Evolutionary conservation across 2,797 vertebrate species (phyloP).

Genomic region (Syngnathus acus): DNA sequence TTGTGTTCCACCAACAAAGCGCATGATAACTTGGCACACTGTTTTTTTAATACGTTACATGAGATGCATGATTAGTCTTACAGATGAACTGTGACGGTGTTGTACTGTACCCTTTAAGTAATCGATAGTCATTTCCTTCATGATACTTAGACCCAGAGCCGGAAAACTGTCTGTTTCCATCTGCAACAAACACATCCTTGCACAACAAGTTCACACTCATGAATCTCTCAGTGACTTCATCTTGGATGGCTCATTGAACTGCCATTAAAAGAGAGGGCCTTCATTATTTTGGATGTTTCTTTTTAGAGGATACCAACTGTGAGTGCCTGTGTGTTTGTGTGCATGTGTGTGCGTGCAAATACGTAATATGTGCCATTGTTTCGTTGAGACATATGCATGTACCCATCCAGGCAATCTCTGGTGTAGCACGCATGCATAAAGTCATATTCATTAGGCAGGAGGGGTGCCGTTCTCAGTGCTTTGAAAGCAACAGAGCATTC

Average conservation of each 20-base stretch:
- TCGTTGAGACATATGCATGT: slow-evolving; percentile 36
- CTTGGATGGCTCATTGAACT: slow-evolving; percentile 47
- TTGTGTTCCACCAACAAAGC: background rate
- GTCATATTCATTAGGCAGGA: slow-evolving; percentile 39
- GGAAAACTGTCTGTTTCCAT: slow-evolving; percentile 14
- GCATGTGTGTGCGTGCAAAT: slow-evolving; percentile 8
- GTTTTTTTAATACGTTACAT: slow-evolving; percentile 10
- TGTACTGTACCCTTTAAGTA: slow-evolving; percentile 10
- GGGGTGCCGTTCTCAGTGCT: slow-evolving; percentile 35
- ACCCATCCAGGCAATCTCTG: slow-evolving; percentile 26
- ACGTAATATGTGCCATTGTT: slow-evolving; percentile 13
- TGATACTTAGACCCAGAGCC: background rate
- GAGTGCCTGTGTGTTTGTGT: slow-evolving; percentile 13
- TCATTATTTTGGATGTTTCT: slow-evolving; percentile 43
- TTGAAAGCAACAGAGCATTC: slow-evolving; percentile 38
- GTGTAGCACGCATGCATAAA: slow-evolving; percentile 24
- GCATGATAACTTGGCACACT: slow-evolving; percentile 1
- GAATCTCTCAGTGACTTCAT: slow-evolving; percentile 26
- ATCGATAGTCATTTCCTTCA: slow-evolving; percentile 11
- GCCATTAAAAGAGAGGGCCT: slow-evolving; percentile 41
- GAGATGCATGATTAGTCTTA: slow-evolving; percentile 18
- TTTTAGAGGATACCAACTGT: slow-evolving; percentile 29
- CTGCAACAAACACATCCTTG: slow-evolving; percentile 13
- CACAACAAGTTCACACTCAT: slow-evolving; percentile 12
- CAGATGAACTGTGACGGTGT: slow-evolving; percentile 23